Percentiles rank a stretch among this genome's conserved stretches.
Conservation (phyloP, 2,888 invertebrate species). For the Sinhomidia bicolor region DNA sequence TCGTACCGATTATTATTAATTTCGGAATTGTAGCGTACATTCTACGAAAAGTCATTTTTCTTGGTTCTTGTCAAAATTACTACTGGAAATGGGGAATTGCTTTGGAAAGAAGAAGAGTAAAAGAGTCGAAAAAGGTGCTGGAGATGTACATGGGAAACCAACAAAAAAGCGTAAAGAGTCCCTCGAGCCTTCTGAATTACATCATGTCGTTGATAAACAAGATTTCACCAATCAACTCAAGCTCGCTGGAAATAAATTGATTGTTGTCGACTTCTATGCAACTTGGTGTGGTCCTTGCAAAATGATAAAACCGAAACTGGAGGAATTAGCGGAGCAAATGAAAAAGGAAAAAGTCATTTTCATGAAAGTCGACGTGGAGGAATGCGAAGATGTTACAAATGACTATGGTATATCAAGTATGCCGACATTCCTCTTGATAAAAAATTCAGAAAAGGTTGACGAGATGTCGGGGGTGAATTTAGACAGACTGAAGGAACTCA, state of each 20-base stretch:
- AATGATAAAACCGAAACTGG: constrained; percentile 92
- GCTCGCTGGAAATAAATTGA: constrained; percentile 92
- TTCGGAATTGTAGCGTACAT: too few relatives aligned
- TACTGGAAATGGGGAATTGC: background rate
- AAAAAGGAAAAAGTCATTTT: constrained; percentile 93
- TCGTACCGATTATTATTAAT: too few relatives aligned
- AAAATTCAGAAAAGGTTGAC: constrained; percentile 84
- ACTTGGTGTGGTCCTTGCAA: constrained; percentile 99
- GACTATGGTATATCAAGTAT: constrained; percentile 95
- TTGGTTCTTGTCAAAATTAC: background rate
- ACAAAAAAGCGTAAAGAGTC: background rate
- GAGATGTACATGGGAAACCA: background rate
- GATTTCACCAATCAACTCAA: constrained; percentile 83
- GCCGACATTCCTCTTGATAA: constrained; percentile 99
- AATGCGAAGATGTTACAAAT: constrained; percentile 92
- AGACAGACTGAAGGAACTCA: constrained; percentile 85
- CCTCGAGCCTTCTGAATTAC: background rate
- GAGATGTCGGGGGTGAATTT: constrained; percentile 91
- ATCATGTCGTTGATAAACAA: constrained; percentile 3
- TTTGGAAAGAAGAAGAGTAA: background rate
- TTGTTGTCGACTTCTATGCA: constrained; percentile 97
- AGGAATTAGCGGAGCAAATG: constrained; percentile 87
- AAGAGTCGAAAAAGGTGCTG: background rate
- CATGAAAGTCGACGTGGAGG: constrained; percentile 97
- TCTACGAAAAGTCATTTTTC: too few relatives aligned